Conservation (phyloP, 2,888 invertebrate species). For the Apoda limacodes region DNA sequence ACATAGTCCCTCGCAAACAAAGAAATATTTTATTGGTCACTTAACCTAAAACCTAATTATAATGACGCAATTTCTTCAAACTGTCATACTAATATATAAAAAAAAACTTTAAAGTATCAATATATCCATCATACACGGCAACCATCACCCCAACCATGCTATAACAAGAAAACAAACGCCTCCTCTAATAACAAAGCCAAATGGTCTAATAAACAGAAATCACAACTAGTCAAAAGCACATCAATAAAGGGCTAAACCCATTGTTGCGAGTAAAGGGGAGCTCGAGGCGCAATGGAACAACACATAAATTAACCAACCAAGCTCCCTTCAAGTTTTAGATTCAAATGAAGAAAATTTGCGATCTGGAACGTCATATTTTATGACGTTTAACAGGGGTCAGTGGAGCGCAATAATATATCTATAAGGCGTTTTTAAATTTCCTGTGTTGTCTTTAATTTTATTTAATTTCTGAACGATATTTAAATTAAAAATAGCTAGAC, state of each 20-base stretch:
- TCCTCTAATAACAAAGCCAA: slow-evolving; percentile 41
- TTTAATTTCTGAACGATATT: too few relatives aligned
- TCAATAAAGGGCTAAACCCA: slow-evolving; percentile 41
- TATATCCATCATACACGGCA: slow-evolving; percentile 27
- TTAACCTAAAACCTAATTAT: too few relatives aligned
- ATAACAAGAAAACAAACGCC: slow-evolving; percentile 31
- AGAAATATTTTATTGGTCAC: too few relatives aligned
- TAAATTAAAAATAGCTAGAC: too few relatives aligned
- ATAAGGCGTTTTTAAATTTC: too few relatives aligned
- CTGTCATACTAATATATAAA: too few relatives aligned
- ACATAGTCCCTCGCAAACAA: too few relatives aligned
- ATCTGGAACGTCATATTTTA: slow-evolving; percentile 14
- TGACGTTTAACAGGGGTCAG: too few relatives aligned
- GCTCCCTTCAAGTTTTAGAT: slow-evolving; percentile 29
- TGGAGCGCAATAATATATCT: too few relatives aligned
- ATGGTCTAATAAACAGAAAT: slow-evolving; percentile 58
- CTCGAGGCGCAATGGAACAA: slow-evolving; percentile 32
- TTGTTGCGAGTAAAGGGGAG: slow-evolving; percentile 25
- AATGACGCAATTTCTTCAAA: too few relatives aligned
- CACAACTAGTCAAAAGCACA: slow-evolving; percentile 62
- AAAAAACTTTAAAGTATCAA: too few relatives aligned
- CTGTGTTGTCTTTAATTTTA: too few relatives aligned
- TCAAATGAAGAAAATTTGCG: slow-evolving; percentile 20
- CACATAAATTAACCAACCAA: slow-evolving; percentile 37
- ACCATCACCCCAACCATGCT: slow-evolving; percentile 21